These are phyloP conservation scores for Argyresthia albistria DNA, from an alignment of 2,888 invertebrate species.

Conservation along the genomic window DNA sequence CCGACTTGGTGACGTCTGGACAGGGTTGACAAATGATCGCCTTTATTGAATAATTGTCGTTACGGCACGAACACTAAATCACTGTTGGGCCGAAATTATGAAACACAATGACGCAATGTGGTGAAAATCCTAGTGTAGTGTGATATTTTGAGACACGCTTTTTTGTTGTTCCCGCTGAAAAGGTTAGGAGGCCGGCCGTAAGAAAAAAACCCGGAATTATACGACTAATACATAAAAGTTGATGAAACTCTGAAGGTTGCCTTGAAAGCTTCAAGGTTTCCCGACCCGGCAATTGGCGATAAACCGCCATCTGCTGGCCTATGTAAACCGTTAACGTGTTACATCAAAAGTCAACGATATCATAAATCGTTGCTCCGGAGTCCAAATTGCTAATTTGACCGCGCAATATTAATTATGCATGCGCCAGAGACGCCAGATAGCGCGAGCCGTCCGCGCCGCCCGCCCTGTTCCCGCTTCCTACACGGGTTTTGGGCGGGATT, in stretches of 20 bases:
- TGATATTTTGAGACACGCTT: no score
- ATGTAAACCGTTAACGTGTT: constrained; percentile 23
- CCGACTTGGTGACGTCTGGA: constrained; percentile 60
- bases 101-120: neutral
- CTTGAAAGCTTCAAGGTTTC: no score
- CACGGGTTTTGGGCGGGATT: no score
- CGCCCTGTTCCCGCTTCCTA: no score
- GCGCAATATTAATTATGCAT: constrained; percentile 56
- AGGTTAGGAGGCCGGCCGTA: no score
- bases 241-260: no score
- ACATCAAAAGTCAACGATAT: constrained; percentile 51
- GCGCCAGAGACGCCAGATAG: constrained; percentile 20
- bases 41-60: constrained; percentile 65
- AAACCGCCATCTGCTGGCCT: constrained; percentile 5
- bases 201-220: no score
- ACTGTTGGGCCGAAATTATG: neutral
- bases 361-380: constrained; percentile 55
- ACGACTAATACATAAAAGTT: no score
- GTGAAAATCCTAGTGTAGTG: neutral
- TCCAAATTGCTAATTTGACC: constrained; percentile 64
- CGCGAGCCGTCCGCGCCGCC: neutral
- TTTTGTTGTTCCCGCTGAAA: no score
- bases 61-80: constrained; percentile 3
- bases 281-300: neutral
- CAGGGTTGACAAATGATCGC: constrained; percentile 58